Percentiles rank a stretch among this genome's conserved stretches.
These are phyloP conservation scores for Deilephila porcellus DNA, from an alignment of 2,888 invertebrate species.

Conservation along the genomic window DNA sequence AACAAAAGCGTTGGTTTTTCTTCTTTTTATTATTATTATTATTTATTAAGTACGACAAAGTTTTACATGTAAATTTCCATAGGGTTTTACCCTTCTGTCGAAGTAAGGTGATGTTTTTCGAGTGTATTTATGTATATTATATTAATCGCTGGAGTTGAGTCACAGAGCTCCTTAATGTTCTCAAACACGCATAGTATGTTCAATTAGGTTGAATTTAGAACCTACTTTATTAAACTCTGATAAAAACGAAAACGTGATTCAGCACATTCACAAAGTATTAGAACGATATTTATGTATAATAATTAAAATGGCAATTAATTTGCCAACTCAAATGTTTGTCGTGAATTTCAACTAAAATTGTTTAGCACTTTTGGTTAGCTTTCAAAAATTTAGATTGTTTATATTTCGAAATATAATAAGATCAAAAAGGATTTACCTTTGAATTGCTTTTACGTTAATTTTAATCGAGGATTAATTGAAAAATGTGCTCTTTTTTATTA, in stretches of 20 bases:
- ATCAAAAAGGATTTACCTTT: not conserved
- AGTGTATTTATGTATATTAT: too few relatives aligned
- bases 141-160: too few relatives aligned
- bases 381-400: slow-evolving; percentile 10
- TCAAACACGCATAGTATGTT: too few relatives aligned
- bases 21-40: too few relatives aligned
- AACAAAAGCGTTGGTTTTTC: too few relatives aligned
- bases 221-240: not conserved
- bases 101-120: too few relatives aligned
- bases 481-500: too few relatives aligned
- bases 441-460: not conserved
- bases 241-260: not conserved
- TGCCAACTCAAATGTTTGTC: slow-evolving; percentile 13
- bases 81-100: too few relatives aligned
- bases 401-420: slow-evolving; percentile 18
- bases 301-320: slow-evolving; percentile 16
- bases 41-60: too few relatives aligned
- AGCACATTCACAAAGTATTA: not conserved
- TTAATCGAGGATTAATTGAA: not conserved
- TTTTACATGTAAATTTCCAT: too few relatives aligned
- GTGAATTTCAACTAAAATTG: slow-evolving; percentile 12
- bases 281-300: slow-evolving; percentile 8
- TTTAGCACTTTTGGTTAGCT: slow-evolving; percentile 13
- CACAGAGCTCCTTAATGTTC: too few relatives aligned
- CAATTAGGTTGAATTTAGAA: too few relatives aligned